Base-by-base conservation (phyloP, 2,113 vertebrate species). In the Morphnarchus princeps region DNA sequence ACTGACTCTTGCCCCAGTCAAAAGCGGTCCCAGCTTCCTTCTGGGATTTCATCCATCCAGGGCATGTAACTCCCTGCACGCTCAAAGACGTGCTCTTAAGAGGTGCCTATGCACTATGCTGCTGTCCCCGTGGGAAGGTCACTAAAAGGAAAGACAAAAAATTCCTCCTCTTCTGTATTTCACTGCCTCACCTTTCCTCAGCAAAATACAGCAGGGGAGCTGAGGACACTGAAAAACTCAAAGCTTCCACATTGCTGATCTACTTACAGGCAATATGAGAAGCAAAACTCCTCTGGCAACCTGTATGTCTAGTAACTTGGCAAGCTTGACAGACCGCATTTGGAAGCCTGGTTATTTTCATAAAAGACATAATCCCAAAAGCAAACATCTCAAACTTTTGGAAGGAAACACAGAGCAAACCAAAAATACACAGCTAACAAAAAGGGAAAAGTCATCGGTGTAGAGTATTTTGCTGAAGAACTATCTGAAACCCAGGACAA, bases 311-410 rank as follows among this genome's bases (percentile, higher is more conserved):
- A 70, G 66, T 57, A 91, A 78, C 59, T 84, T 91, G 82, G 91
- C 80, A 91, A 82, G 65, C 40, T 38, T 85, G 70, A 62, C 76
- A 89, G 72, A 50, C 86, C 58, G 28, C 55, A 42, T 89, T 95
- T 96, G 81, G 74, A 88, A 93, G 61, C 54, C 55, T 62, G n/a
- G 67, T 77, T 94, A 82, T 88, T 96, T 93, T 91, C 82, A 85
- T 65, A 63, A 49, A 83, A 78, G 63, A 63, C n/a, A 52, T 43
- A 88, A 95, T 82, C 81, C 70, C 67, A 52, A 95, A 94, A 88
- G 87, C 77, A 96, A 96, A 94, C 57, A 72, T 79, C 61, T 94
- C 55, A 49, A 66, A 81, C 55, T 79, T 91, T 32, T 52, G 32
- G 77, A 90, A 89, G 31, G 47, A 90, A 95, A 79, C 61, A 62